These are phyloP conservation scores for Rhopilema esculentum DNA, from an alignment of 30 jellyfish, hydroid and myxozoan genomes.

Conservation along the genomic window DNA sequence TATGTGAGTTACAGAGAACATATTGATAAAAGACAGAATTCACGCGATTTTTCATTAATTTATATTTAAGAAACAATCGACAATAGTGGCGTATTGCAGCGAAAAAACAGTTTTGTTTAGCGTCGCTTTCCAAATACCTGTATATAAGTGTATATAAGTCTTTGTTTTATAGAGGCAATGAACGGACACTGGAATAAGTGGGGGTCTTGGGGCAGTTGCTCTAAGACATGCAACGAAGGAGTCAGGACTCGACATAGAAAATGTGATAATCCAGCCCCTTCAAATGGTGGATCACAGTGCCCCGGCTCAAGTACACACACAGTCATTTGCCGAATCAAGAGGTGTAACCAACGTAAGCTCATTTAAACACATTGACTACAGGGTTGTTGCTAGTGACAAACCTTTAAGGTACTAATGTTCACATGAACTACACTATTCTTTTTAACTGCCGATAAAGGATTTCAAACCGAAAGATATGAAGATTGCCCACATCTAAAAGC, in stretches of 20 bases:
- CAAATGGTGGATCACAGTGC: constrained; percentile 65
- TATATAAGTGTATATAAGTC: background rate
- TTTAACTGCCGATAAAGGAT: too few relatives aligned
- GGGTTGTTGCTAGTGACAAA: background rate
- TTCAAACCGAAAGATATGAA: too few relatives aligned
- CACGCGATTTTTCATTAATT: too few relatives aligned
- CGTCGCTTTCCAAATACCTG: background rate
- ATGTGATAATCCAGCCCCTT: constrained; percentile 79
- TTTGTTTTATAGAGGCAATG: constrained; percentile 41
- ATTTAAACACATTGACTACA: background rate
- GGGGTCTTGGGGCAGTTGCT: constrained; percentile 79
- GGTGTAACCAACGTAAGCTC: constrained; percentile 64
- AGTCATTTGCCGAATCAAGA: constrained; percentile 59
- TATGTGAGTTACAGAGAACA: too few relatives aligned
- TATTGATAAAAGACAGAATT: too few relatives aligned
- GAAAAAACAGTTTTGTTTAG: too few relatives aligned
- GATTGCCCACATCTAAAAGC: too few relatives aligned
- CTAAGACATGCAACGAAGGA: constrained; percentile 76
- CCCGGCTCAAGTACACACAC: constrained; percentile 64
- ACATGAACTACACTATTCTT: background rate
- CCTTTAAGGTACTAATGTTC: background rate
- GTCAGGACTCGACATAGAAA: constrained; percentile 46
- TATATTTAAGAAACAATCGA: too few relatives aligned
- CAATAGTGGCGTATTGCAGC: too few relatives aligned
- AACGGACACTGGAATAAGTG: constrained; percentile 81